Percentiles rank a stretch among this genome's conserved stretches.
Conservation (phyloP, 2,888 invertebrate genomes). For the Diarsia dahlii region DNA sequence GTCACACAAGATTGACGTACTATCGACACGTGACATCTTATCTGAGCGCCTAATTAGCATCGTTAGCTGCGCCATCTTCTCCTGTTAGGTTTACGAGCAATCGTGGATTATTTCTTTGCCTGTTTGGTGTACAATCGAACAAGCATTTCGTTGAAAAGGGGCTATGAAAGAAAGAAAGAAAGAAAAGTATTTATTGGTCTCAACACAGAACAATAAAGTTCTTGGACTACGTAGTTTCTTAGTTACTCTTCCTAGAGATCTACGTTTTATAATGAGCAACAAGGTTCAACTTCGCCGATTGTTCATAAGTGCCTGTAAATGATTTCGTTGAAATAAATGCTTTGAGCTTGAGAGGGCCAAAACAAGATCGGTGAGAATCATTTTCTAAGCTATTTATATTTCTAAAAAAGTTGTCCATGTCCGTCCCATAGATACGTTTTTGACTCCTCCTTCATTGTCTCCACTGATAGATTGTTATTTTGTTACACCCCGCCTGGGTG, state of each 20-base stretch:
- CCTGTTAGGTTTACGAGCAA: constrained; percentile 51
- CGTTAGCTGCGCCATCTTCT: constrained; percentile 40
- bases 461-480: background rate
- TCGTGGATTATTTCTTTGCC: constrained; percentile 56
- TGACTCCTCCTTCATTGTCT: too few species aligned
- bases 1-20: constrained; percentile 61
- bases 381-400: background rate
- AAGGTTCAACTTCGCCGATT: background rate
- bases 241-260: too few species aligned
- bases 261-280: background rate
- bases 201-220: too few species aligned
- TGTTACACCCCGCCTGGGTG: background rate
- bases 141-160: background rate
- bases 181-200: too few species aligned
- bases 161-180: too few species aligned
- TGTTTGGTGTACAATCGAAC: background rate
- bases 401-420: background rate
- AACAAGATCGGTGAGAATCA: background rate
- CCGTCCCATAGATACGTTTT: background rate
- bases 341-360: background rate
- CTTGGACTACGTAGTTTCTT: too few species aligned
- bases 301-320: background rate
- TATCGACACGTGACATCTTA: constrained; percentile 60
- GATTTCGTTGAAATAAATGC: background rate
- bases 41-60: constrained; percentile 54